Evolutionary conservation across 2,113 vertebrate genomes (phyloP), one percentile per base, ranked within the genome.

Genomic region (Xenopus borealis): DNA sequence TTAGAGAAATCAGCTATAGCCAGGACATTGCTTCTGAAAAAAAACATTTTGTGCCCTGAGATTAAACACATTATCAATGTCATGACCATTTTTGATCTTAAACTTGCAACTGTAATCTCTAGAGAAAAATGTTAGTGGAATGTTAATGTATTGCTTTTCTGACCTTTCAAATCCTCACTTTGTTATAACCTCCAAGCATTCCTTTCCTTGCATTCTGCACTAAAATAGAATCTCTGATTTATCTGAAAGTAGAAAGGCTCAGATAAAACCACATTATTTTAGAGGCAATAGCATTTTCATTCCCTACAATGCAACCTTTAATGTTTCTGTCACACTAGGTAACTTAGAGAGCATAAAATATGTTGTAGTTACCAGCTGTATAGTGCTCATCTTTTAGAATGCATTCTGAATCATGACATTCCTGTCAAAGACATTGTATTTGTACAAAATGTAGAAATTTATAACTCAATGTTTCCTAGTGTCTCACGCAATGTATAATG

Each of bases 91-190:
- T 68, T 59, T 66, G 45, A 40, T 65, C 68, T 59, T 27, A 19
- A 62, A 75, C 57, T 52, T 75, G 44, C 19, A 53, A 18, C 20
- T 50, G 47, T 50, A 44, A 12, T 62, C 72, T 62, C 66, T 12
- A 16, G 59, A 76, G 73, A 76, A 76, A 63, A 69, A 62, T 55
- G 18, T 44, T 20, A 69, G 58, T 55, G 66, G 66, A 69, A 76
- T 69, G 73, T 76, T 63, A 76, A 69, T 76, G n/a, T 69, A 76
- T 69, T 63, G 27, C 66, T 55, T 67, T 69, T 55, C 27, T 69
- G 73, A 76, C 73, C 66, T 76, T 76, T 69, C 55, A 63, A 46
- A 69, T 63, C 68, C 55, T 62, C 47, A 68, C 55, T 67, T 46
- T 67, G 53, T 69, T 58, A 62, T 19, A 75, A 33, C 65, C 66